Evolutionary conservation across 2,113 vertebrate species (phyloP).

Genomic region (Grammomys dolichurus): DNA sequence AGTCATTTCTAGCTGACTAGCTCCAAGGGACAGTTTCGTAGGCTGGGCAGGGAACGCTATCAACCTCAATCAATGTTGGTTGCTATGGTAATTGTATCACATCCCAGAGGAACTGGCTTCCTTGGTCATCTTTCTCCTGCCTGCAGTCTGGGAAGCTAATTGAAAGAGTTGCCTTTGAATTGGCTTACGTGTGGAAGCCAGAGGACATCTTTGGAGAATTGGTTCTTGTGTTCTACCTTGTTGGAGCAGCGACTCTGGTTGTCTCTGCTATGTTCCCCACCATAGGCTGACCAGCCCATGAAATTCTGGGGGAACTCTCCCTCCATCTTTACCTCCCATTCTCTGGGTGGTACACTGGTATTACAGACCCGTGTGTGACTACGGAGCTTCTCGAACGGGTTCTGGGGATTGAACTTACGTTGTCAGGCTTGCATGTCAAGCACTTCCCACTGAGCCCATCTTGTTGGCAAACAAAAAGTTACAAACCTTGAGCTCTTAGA

Average conservation of each 20-base stretch:
- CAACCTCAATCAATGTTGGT: fast-evolving
- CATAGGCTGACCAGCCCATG: not conserved
- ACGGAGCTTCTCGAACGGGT: not conserved
- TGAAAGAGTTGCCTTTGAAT: not conserved
- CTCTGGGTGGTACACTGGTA: not conserved
- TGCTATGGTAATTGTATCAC: fast-evolving
- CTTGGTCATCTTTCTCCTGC: not conserved
- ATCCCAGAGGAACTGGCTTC: not conserved
- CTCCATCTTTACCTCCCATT: not conserved
- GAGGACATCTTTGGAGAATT: not conserved
- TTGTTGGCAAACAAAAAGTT: not conserved
- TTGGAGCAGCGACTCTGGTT: not conserved
- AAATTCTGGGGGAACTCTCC: not conserved
- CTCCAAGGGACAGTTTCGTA: not conserved
- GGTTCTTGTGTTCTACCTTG: not conserved
- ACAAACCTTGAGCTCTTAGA: not conserved
- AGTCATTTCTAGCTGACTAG: not conserved
- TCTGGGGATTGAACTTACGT: not conserved
- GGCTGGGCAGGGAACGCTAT: not conserved
- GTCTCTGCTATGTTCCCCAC: not conserved
- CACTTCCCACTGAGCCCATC: not conserved
- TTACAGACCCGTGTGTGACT: not conserved
- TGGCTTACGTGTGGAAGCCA: not conserved
- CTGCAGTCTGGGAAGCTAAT: not conserved
- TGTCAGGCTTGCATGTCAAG: not conserved